Conservation (phyloP, 1,140 invertebrate species). For the Drosophila miranda region DNA sequence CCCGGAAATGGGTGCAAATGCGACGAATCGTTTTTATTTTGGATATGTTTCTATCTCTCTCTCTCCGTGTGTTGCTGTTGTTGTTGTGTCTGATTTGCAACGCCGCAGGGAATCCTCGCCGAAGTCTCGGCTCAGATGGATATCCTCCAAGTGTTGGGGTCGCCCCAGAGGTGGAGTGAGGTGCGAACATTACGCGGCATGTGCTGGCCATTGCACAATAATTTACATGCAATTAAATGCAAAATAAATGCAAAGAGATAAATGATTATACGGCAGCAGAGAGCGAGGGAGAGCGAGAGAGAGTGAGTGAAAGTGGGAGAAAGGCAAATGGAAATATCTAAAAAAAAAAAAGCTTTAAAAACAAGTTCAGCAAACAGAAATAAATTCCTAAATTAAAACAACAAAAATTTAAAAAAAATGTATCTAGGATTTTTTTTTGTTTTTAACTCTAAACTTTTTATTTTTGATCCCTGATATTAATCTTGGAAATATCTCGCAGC, state of each 20-base stretch:
- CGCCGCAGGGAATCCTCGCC: slow-evolving; percentile 43
- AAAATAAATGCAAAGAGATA: slow-evolving; percentile 50
- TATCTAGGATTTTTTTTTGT: no score
- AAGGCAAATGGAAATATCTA: no score
- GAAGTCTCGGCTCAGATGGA: slow-evolving; percentile 2
- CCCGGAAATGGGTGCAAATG: slow-evolving; percentile 72
- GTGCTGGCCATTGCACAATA: slow-evolving; percentile 51
- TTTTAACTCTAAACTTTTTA: no score
- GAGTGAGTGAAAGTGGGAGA: background rate
- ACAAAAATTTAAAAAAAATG: no score
- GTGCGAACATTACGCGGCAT: slow-evolving; percentile 21
- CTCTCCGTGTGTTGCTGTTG: background rate
- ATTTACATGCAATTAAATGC: slow-evolving; percentile 77
- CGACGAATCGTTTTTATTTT: slow-evolving; percentile 50
- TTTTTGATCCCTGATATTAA: no score
- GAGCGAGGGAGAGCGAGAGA: background rate
- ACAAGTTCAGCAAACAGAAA: no score
- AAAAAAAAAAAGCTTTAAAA: no score
- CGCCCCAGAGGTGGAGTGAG: background rate
- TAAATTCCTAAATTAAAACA: no score
- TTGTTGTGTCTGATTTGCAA: slow-evolving; percentile 43
- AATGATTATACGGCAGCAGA: slow-evolving; percentile 17
- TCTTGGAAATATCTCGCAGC: no score
- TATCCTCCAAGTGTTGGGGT: background rate
- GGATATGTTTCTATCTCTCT: background rate